Percentiles rank a stretch among this genome's conserved stretches.
Conservation (phyloP, 2,797 vertebrate genomes). For the Menidia menidia region DNA sequence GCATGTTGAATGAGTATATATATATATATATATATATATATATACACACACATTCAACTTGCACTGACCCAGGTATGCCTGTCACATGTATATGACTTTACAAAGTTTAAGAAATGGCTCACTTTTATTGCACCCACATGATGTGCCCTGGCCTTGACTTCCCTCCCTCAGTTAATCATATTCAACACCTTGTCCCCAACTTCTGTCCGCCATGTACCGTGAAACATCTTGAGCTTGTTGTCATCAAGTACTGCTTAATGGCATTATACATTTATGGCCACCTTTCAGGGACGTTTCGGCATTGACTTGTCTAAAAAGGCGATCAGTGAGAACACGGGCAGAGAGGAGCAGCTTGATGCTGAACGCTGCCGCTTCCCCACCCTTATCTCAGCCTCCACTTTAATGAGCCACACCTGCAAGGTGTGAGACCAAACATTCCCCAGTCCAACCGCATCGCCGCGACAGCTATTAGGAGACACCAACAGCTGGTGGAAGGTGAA, state of each 20-base stretch:
- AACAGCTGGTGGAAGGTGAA: constrained; percentile 76
- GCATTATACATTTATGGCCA: constrained; percentile 72
- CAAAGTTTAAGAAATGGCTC: not conserved
- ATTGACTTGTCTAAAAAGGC: constrained; percentile 64
- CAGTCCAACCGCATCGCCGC: constrained; percentile 62
- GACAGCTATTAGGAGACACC: constrained; percentile 75
- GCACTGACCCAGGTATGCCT: too few species aligned
- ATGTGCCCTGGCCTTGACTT: constrained; percentile 26
- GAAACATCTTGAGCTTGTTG: constrained; percentile 67
- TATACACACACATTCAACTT: not conserved
- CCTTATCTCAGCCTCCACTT: constrained; percentile 57
- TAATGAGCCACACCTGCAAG: constrained; percentile 80
- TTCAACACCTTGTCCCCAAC: constrained; percentile 56
- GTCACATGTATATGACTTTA: not conserved
- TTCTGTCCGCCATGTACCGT: constrained; percentile 64
- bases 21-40: constrained; percentile 1
- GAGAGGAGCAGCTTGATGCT: constrained; percentile 58
- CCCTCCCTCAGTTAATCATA: constrained; percentile 53
- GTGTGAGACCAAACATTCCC: constrained; percentile 63
- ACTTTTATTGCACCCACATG: not conserved
- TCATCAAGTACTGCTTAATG: constrained; percentile 56
- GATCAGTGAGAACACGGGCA: constrained; percentile 54
- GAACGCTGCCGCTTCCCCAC: constrained; percentile 58
- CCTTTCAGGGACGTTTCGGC: constrained; percentile 61
- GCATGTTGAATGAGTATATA: constrained; percentile 4